Conservation (phyloP, 2,113 vertebrate species). For the Ictidomys tridecemlineatus region DNA sequence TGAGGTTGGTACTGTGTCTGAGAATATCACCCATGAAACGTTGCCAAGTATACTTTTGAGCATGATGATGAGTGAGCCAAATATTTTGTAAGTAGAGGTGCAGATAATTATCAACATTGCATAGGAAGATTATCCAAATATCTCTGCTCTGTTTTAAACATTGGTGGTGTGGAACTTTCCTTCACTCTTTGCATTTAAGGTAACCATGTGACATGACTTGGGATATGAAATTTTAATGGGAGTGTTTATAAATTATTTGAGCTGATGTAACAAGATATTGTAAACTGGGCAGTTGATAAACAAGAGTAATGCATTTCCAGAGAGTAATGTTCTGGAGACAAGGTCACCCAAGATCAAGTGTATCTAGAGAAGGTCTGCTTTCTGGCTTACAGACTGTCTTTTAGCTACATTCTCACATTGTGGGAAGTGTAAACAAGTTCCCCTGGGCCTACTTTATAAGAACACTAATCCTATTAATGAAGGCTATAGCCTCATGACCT, state of each 20-base stretch:
- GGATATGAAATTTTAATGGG: not conserved
- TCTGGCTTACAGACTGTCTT: not conserved
- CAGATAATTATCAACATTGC: not conserved
- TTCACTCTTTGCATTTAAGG: not conserved
- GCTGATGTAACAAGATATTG: not conserved
- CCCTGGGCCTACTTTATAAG: not conserved
- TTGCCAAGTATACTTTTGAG: not conserved
- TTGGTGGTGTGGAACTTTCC: not conserved
- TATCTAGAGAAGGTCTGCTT: not conserved
- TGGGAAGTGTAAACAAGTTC: not conserved
- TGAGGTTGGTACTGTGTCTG: not conserved
- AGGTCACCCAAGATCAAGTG: not conserved
- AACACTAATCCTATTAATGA: not conserved
- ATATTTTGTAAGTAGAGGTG: not conserved
- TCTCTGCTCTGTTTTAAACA: not conserved
- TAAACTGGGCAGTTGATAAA: not conserved
- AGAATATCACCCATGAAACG: rapidly evolving
- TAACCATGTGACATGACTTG: not conserved
- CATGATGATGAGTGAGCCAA: not conserved
- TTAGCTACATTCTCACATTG: no score
- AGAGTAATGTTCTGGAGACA: not conserved
- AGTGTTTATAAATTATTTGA: not conserved
- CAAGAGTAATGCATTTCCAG: not conserved
- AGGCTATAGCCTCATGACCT: not conserved
- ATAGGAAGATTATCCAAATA: not conserved